These are phyloP conservation scores for Melanerpes formicivorus DNA, from an alignment of 2,113 vertebrate genomes.

Conservation along the genomic window DNA sequence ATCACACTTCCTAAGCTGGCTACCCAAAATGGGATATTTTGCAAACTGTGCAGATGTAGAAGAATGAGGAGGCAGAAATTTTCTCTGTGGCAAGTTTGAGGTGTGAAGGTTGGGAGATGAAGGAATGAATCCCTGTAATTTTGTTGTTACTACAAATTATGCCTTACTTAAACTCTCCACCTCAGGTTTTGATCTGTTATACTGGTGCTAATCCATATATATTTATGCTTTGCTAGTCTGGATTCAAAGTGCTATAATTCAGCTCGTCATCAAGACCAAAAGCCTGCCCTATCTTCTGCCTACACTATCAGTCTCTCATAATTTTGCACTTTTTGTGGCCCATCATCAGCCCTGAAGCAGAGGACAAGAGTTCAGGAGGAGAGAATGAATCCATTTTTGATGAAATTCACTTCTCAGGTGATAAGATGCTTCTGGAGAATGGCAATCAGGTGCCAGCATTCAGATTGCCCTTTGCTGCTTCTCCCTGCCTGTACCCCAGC, in stretches of 20 bases:
- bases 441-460: not conserved
- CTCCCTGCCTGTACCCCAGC: rapidly evolving
- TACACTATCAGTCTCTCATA: not conserved
- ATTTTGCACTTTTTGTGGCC: not conserved
- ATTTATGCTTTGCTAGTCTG: not conserved
- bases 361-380: not conserved
- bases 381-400: not conserved
- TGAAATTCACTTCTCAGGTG: not conserved
- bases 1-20: not conserved
- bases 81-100: not conserved
- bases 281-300: not conserved
- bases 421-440: not conserved
- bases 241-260: not conserved
- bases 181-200: not conserved
- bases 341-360: not conserved
- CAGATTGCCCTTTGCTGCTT: not conserved
- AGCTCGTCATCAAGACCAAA: not conserved
- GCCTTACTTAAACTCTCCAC: not conserved
- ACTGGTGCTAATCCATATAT: not conserved
- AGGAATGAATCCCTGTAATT: not conserved
- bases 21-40: not conserved
- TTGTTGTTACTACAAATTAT: constrained; percentile 10
- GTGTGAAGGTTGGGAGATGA: not conserved
- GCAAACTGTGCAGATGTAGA: not conserved
- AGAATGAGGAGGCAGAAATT: not conserved